Evolutionary conservation across 2,113 vertebrate species (phyloP), one percentile per base, ranked within the genome.

Genomic region (Aptenodytes patagonicus): DNA sequence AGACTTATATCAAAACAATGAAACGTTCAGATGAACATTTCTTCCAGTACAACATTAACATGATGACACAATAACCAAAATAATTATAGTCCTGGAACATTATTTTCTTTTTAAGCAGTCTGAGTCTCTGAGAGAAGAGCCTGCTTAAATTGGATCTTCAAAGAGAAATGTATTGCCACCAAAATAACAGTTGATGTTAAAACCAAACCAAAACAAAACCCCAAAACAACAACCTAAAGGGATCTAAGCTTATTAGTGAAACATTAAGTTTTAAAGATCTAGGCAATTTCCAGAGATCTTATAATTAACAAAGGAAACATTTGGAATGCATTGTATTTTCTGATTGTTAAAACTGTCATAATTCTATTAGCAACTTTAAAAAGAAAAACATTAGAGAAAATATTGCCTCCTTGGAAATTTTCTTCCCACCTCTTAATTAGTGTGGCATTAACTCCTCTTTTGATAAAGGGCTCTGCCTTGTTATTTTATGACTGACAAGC

Each of bases 311-410:
- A 95, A 95, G 17, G 71, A 85, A 95, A 89, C 81, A 76, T 85
- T 94, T 82, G 83, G 83, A 96, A 80, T 90, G 54, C 18, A 88
- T 46, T 91, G 70, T 47, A 58, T 91, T 95, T 97, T 80, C 46
- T 91, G 66, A 83, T 79, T 96, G 66, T 68, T 93, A 66, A 94
- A 97, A 83, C 89, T 96, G 95, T 94, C 94, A 96, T 77, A 79
- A 62, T 95, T 62, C 32, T 83, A 94, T 88, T 83, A 93, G 38
- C 29, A 76, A 89, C 82, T 61, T 88, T n/a, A 71, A 94, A 95
- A 96, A 91, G 64, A 83, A 95, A 95, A 92, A 29, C 10, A 36
- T 84, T 89, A 83, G 40, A 88, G 82, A 93, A 94, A 95, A 89
- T 82, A 87, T 40, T 87, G 17, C 44, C 47, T 68, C 15, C 36